These are phyloP conservation scores for Bolinopsis microptera DNA, from an alignment of 37 sponge, comb jelly and placozoan genomes.

Conservation along the genomic window DNA sequence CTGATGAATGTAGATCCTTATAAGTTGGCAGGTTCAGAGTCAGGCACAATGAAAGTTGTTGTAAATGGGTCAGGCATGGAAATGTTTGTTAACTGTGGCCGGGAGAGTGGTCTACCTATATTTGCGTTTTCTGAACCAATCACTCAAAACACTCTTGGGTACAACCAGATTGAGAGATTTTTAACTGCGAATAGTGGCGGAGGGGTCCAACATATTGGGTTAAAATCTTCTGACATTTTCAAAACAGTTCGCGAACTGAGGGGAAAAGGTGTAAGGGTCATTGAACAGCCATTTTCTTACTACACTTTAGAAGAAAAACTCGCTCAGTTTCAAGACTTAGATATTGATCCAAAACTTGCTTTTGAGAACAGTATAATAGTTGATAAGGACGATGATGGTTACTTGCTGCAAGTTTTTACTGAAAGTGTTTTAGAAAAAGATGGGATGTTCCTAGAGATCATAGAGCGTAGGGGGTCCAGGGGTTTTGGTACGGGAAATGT, in stretches of 20 bases:
- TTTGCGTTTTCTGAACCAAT: conserved; percentile 61
- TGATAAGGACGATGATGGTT: conserved; percentile 47
- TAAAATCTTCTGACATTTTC: neutral
- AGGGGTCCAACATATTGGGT: conserved; percentile 52
- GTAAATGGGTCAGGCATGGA: conserved; percentile 59
- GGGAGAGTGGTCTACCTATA: neutral
- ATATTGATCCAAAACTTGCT: neutral
- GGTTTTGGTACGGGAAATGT: conserved; percentile 79
- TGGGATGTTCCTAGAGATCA: conserved; percentile 75
- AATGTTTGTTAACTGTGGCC: conserved; percentile 13
- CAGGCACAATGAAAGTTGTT: conserved; percentile 29
- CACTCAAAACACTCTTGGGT: neutral
- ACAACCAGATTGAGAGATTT: conserved; percentile 40
- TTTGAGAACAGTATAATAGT: conserved; percentile 47
- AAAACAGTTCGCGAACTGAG: neutral
- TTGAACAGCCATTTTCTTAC: conserved; percentile 34
- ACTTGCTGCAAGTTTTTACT: conserved; percentile 77
- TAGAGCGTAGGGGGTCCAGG: conserved; percentile 70
- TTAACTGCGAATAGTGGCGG: conserved; percentile 2
- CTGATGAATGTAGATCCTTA: neutral
- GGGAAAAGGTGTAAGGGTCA: conserved; percentile 38
- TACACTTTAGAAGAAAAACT: conserved; percentile 35
- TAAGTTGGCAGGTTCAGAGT: neutral
- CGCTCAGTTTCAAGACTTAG: neutral
- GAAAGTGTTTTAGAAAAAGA: conserved; percentile 71